Evolutionary conservation across 1,140 invertebrate genomes (phyloP).

Genomic region (Ctenoplectra terminalis): DNA sequence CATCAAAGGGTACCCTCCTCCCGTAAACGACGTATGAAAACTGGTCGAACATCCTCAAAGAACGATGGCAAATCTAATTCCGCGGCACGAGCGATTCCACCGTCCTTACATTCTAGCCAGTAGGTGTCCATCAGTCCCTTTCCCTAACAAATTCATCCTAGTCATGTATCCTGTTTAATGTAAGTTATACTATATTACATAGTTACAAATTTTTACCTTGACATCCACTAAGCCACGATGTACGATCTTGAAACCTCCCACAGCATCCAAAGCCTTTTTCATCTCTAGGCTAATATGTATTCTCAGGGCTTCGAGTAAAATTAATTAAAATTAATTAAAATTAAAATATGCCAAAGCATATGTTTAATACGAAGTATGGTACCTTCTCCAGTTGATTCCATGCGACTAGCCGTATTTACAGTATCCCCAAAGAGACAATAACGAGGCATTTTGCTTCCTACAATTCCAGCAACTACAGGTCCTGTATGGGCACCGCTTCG

Average conservation of each 20-base stretch:
- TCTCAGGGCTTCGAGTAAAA: slow-evolving; percentile 86
- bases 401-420: slow-evolving; percentile 96
- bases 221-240: slow-evolving; percentile 92
- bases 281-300: slow-evolving; percentile 96
- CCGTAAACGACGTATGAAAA: slow-evolving; percentile 80
- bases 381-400: slow-evolving; percentile 95
- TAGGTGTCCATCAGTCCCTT: slow-evolving; percentile 96
- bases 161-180: too few relatives aligned
- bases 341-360: too few relatives aligned
- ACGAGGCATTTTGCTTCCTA: slow-evolving; percentile 94
- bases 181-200: not conserved
- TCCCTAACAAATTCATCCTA: slow-evolving; percentile 84
- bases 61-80: slow-evolving; percentile 84
- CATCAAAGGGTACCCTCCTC: slow-evolving; percentile 81
- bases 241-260: slow-evolving; percentile 91
- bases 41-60: slow-evolving; percentile 83
- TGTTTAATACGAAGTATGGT: slow-evolving; percentile 28
- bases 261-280: slow-evolving; percentile 90
- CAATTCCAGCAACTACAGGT: slow-evolving; percentile 93
- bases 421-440: slow-evolving; percentile 96
- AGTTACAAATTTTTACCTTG: slow-evolving; percentile 86
- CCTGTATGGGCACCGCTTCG: slow-evolving; percentile 96
- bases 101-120: slow-evolving; percentile 94
- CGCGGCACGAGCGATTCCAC: slow-evolving; percentile 83
- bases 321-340: not conserved